Evolutionary conservation across 2,113 vertebrate genomes (phyloP), one percentile per base, ranked within the genome.

Genomic region (Vanacampus margaritifer): DNA sequence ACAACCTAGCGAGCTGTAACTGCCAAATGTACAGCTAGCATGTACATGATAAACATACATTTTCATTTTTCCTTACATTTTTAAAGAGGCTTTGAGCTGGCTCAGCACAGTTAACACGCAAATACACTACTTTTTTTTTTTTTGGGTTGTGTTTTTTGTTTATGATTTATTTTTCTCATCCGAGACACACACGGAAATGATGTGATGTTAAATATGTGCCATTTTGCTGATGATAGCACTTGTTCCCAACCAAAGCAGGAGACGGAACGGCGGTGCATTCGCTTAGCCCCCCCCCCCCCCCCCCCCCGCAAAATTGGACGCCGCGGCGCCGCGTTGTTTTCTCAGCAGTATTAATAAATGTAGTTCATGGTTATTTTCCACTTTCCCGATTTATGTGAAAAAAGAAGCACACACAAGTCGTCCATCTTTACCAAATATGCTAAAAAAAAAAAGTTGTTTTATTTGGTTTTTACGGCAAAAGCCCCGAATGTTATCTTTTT

Each of bases 241-340:
- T 95, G 92, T 91, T 92, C 94, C 93, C 93, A 96, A 94, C 95
- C 94, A 95, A 95, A 95, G 94, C 89, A 84, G 88, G 89, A 84
- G 80, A 90, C 82, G 90, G 48, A 94, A 89, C 91, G 93, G 94
- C 94, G 93, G 93, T 94, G 48, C 48, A n/a, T 51, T 51, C 48
- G 48, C 48, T 51, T 51, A 8, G 21, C 26, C 26, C n/a, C n/a
- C n/a, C n/a, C n/a, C n/a, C n/a, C n/a, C n/a, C n/a, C n/a, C n/a
- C n/a, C n/a, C n/a, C n/a, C 59, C 36, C 13, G 10, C 21, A 37
- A 39, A 62, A 41, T 37, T 62, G 9, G 36, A 41, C 17, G 23
- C 32, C 23, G 14, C 59, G 19, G 39, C 19, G 11, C 12, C 54
- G 28, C 12, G 54, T 37, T 24, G 16, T 36, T 37, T 61, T 36